Conservation (phyloP, 2,113 vertebrate species). For the Mus musculus region DNA sequence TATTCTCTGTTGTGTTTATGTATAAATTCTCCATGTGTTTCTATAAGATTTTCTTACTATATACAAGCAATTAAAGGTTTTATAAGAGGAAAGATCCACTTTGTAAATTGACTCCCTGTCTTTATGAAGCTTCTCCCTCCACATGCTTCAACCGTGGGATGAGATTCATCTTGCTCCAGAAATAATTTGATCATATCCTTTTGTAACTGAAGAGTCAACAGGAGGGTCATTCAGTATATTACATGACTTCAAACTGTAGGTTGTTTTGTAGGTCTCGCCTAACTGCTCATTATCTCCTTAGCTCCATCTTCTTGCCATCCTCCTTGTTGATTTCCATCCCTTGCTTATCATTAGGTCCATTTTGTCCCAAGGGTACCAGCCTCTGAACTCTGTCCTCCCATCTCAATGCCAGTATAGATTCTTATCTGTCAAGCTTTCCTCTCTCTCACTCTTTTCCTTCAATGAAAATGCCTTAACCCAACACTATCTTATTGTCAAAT, state of each 20-base stretch:
- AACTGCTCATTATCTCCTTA: not conserved
- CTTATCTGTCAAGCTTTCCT: not conserved
- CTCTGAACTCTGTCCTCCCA: not conserved
- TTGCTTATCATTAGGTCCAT: not conserved
- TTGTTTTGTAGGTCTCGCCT: not conserved
- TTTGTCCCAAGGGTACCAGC: not conserved
- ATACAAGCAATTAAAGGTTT: conserved; percentile 10
- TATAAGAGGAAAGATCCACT: not conserved
- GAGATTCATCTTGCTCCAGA: not conserved
- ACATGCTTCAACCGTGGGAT: not conserved
- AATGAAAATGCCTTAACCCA: conserved; percentile 8
- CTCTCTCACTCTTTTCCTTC: not conserved
- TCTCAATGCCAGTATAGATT: not conserved
- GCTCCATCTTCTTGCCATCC: not conserved
- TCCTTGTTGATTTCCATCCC: not conserved
- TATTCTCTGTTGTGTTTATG: not conserved
- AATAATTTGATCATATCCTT: not conserved
- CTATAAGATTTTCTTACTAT: not conserved
- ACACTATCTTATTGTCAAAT: conserved; percentile 17
- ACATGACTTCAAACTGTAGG: not conserved
- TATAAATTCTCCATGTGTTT: not conserved
- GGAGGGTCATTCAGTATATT: not conserved
- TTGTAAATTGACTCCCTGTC: not conserved
- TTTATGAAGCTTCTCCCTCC: not conserved
- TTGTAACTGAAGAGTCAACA: not conserved